These are phyloP conservation scores for Diloba caeruleocephala DNA, from an alignment of 2,888 invertebrate species.

Conservation along the genomic window DNA sequence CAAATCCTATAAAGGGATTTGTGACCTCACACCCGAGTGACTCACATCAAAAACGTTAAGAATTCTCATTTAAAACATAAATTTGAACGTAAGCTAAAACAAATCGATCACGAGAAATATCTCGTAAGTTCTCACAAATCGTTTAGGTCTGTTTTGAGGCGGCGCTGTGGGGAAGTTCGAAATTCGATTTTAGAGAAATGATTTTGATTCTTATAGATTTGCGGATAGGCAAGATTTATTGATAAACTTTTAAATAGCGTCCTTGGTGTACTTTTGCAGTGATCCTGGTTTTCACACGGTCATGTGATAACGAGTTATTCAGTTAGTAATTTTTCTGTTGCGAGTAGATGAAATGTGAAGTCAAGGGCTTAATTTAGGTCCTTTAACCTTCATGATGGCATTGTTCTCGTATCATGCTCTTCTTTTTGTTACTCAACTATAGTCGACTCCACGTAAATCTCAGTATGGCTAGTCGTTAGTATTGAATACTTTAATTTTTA, in stretches of 20 bases:
- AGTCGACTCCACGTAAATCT: no score
- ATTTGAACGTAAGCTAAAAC: slow-evolving; percentile 30
- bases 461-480: no score
- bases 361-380: no score
- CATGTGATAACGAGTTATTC: no score
- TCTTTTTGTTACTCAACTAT: no score
- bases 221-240: slow-evolving; percentile 42
- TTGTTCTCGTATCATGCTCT: no score
- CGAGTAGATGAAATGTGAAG: no score
- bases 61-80: slow-evolving; percentile 40
- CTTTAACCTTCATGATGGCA: no score
- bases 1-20: slow-evolving; percentile 39
- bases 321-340: no score
- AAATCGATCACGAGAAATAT: slow-evolving; percentile 40
- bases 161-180: slow-evolving; percentile 29
- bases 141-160: slow-evolving; percentile 13
- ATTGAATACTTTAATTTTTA: no score
- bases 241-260: slow-evolving; percentile 27
- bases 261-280: no score
- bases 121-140: slow-evolving; percentile 17
- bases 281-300: no score
- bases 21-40: slow-evolving; percentile 23
- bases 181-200: slow-evolving; percentile 41
- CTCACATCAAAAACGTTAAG: slow-evolving; percentile 36
- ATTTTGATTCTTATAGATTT: slow-evolving; percentile 37